phyloP scores from a whole-genome alignment of 2,888 invertebrate species.

The Drosophila dives region DNA sequence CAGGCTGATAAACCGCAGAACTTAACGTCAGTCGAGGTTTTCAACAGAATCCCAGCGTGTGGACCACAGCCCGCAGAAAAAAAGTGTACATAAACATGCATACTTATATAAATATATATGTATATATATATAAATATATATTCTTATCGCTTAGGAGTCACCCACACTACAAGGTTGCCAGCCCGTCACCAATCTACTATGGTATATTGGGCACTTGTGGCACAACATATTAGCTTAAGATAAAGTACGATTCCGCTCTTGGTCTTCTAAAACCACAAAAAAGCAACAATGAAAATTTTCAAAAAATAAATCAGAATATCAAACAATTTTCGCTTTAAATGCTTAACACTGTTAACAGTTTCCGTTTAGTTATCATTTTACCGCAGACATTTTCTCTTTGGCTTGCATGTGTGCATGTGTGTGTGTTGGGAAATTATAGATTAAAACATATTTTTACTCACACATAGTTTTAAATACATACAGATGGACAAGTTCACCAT shows the following conservation, averaged over 20 bases:
- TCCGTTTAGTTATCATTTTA: neutral
- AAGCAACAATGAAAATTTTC: neutral
- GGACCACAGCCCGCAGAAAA: slow-evolving; percentile 49
- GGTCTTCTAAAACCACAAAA: neutral
- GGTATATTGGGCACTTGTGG: slow-evolving; percentile 7
- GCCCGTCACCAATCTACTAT: slow-evolving; percentile 2
- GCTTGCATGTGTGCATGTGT: neutral
- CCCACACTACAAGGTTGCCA: slow-evolving; percentile 8
- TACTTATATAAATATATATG: neutral
- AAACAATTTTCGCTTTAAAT: neutral
- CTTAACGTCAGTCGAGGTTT: slow-evolving; percentile 25
- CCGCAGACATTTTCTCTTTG: neutral
- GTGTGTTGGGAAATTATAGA: neutral
- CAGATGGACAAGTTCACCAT: neutral
- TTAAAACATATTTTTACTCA: neutral
- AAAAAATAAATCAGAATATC: neutral
- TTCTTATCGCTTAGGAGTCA: slow-evolving; percentile 24
- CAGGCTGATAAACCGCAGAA: slow-evolving; percentile 39
- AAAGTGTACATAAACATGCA: neutral
- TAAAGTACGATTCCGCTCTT: neutral
- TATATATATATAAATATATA: neutral
- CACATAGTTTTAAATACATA: neutral
- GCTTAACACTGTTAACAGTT: slow-evolving; percentile 7
- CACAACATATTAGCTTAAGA: neutral
- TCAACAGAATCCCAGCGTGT: slow-evolving; percentile 19